These are phyloP conservation scores for Pipistrellus nathusii DNA, from an alignment of 2,797 vertebrate species.

Conservation along the genomic window DNA sequence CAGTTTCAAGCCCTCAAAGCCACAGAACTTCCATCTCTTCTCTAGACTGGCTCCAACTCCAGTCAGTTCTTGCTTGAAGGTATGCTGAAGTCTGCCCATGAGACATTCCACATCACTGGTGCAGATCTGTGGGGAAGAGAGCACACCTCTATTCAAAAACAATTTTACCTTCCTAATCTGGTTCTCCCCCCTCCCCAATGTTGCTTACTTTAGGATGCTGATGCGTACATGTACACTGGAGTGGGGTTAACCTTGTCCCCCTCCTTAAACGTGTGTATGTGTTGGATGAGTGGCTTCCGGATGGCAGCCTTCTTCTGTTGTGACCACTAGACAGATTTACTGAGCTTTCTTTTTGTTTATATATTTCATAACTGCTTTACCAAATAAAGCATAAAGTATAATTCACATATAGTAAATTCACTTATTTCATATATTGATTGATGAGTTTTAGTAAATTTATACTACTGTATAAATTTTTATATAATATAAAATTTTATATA, in stretches of 20 bases:
- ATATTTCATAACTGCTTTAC: neutral
- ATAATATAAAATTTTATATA: neutral
- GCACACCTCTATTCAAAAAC: neutral
- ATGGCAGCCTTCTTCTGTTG: conserved; percentile 8
- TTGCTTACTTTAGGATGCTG: neutral
- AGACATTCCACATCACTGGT: conserved; percentile 92
- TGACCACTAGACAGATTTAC: neutral
- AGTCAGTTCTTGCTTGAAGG: conserved; percentile 92
- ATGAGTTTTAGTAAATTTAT: neutral
- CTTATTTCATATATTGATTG: neutral
- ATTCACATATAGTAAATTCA: neutral
- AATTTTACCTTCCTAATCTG: neutral
- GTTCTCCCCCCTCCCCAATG: neutral
- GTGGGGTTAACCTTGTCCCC: neutral
- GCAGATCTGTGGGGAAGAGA: conserved; percentile 90
- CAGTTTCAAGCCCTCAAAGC: conserved; percentile 92
- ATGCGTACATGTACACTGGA: neutral
- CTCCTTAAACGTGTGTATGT: neutral
- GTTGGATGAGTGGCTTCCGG: conserved; percentile 21
- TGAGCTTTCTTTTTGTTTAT: neutral
- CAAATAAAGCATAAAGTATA: neutral
- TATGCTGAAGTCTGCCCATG: conserved; percentile 93
- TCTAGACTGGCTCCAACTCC: conserved; percentile 93
- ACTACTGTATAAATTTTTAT: neutral
- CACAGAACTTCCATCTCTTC: conserved; percentile 93